Evolutionary conservation across 2,113 vertebrate species (phyloP).

Genomic region (Semicossyphus pulcher): DNA sequence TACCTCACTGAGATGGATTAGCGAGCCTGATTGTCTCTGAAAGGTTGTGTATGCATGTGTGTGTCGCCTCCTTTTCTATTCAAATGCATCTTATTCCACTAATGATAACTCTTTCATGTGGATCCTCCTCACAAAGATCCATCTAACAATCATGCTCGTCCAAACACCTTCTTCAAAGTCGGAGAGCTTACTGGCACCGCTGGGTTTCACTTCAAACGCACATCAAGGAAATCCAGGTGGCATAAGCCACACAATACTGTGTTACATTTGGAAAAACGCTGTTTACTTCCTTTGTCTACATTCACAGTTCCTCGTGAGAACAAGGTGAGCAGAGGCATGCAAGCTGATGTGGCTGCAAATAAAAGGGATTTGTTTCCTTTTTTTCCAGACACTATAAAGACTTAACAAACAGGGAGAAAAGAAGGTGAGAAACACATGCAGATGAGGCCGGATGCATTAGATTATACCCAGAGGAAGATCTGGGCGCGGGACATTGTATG

Average conservation of each 20-base stretch:
- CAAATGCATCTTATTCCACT: slow-evolving; percentile 44
- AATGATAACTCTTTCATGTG: slow-evolving; percentile 46
- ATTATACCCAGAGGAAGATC: slow-evolving; percentile 4
- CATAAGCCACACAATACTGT: slow-evolving; percentile 26
- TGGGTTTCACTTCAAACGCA: slow-evolving; percentile 48
- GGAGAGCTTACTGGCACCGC: not conserved
- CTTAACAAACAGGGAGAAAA: slow-evolving; percentile 12
- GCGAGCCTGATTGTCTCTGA: slow-evolving; percentile 27
- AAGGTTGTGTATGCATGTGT: slow-evolving; percentile 2
- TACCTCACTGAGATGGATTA: slow-evolving; percentile 55
- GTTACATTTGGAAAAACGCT: slow-evolving; percentile 31
- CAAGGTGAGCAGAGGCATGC: slow-evolving; percentile 4
- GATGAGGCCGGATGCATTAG: slow-evolving; percentile 33
- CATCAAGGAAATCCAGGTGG: slow-evolving; percentile 33
- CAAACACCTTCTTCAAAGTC: slow-evolving; percentile 38
- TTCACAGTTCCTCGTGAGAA: slow-evolving; percentile 16
- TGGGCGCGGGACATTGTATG: slow-evolving; percentile 28
- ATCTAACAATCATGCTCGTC: slow-evolving; percentile 28
- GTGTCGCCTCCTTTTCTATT: slow-evolving; percentile 14
- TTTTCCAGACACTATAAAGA: slow-evolving; percentile 16
- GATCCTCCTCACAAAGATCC: slow-evolving; percentile 28
- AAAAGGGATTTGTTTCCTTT: slow-evolving; percentile 42
- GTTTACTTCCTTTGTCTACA: slow-evolving; percentile 30
- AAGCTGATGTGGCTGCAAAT: slow-evolving; percentile 38
- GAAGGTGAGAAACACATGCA: slow-evolving; percentile 46